Base-by-base conservation (phyloP, 2,888 invertebrate genomes). In the Dinocampus coccinellae region DNA sequence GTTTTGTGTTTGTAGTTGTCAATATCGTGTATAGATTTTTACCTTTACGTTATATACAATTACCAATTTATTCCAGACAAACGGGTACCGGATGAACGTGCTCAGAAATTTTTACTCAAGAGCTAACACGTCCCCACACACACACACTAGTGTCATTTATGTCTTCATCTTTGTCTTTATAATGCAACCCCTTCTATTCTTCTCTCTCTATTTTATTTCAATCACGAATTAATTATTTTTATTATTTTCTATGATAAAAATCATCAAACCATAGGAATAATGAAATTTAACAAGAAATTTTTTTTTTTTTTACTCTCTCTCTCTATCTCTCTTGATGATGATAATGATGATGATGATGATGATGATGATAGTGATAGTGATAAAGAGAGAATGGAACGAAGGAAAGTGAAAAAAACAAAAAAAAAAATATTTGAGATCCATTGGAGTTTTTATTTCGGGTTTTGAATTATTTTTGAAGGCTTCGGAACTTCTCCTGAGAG, bases 31-130 rank as follows among this genome's bases (percentile, higher is more conserved):
- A 52, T 68, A 55, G 47, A 22, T 69, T 63, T n/a, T 57, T n/a
- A 42, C 57, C 26, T 26, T 36, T 29, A 16, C 52, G n/a, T 67
- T 42, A 47, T 70, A 63, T 65, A 36, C 63, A 33, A 78, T 69
- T 73, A 80, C 78, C 77, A 82, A 84, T 84, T 84, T 84, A 84
- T 84, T 82, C 83, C 79, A 82, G 79, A 78, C 76, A 79, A 79
- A 76, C 75, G 75, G 69, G 73, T 77, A 84, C 84, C 85, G 84
- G 84, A 84, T 82, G 84, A 82, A 80, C 80, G 79, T 76, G 78
- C 77, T 76, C 62, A 72, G 69, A 73, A 47, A 47, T 20, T 76
- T 75, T 73, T 78, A 77, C 73, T 58, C 80, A 73, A 71, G 73
- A 61, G 69, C 70, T 52, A 39, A 61, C n/a, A n/a, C n/a, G n/a